A percentile compares a stretch with the other conserved stretches of the same genome.
Evolutionary conservation across 2,113 vertebrate species (phyloP).

Genomic region (Chaetodon auriga): DNA sequence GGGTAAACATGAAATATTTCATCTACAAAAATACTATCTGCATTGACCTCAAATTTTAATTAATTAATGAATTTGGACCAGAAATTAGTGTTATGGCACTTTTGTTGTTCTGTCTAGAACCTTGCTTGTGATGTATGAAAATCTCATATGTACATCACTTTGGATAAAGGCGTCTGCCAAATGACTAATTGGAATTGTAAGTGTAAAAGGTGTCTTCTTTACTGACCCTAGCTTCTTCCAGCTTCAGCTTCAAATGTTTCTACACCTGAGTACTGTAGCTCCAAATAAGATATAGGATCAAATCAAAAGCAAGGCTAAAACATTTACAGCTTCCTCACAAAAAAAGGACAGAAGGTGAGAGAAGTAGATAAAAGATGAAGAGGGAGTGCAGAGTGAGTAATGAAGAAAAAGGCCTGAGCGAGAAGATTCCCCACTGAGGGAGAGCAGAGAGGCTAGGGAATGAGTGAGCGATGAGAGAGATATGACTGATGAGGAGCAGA

Average conservation of each 20-base stretch:
- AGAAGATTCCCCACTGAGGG: background rate
- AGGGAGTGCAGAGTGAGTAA: background rate
- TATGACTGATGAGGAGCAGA: conserved; percentile 1
- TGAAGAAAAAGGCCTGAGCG: background rate
- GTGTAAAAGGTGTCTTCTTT: too few species aligned
- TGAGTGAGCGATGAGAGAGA: background rate
- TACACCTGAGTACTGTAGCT: background rate
- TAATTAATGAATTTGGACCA: too few species aligned
- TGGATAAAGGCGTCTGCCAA: too few species aligned
- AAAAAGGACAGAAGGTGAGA: background rate
- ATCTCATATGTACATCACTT: too few species aligned
- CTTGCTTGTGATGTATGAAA: too few species aligned
- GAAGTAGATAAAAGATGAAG: background rate
- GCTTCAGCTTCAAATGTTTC: background rate
- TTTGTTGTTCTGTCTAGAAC: too few species aligned
- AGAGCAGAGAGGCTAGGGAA: background rate
- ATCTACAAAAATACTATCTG: too few species aligned
- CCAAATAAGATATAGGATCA: background rate
- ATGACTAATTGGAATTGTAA: too few species aligned
- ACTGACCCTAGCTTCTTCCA: too few species aligned
- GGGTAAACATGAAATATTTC: too few species aligned
- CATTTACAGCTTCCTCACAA: background rate
- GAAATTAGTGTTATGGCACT: too few species aligned
- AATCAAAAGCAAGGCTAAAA: background rate
- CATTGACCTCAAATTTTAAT: too few species aligned